Evolutionary conservation across 2,113 vertebrate genomes (phyloP), one percentile per base, ranked within the genome.

Genomic region (Chloebia gouldiae): DNA sequence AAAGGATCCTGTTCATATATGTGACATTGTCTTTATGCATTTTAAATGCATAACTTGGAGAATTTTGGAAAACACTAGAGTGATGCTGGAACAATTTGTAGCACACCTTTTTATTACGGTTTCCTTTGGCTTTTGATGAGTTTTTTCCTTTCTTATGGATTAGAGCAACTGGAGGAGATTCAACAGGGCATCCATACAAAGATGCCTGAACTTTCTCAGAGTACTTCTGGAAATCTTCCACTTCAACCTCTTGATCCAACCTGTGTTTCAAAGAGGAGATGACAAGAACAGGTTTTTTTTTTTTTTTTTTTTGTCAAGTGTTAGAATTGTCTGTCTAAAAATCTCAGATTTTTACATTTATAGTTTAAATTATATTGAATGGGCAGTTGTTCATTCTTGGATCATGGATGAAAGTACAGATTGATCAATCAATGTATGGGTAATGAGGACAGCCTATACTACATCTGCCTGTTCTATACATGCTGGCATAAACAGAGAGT

Each of bases 161-260:
- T 64, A 99, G 97, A 71, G 98, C 96, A 89, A 98, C 93, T 13
- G 98, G 98, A 51, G 98, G 97, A 28, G 95, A 97, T 92, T 99
- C 98, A 80, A 99, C 95, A 30, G 99, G 99, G 83, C 99, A 99
- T 88, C 99, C 99, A 92, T 99, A 98, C 42, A 99, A 98, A 39
- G 98, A 99, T 15, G 97, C 92, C 35, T 99, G 98, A 63, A 99
- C 97, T 68, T 99, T 99, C 86, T 99, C 98, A 42, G 98, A 77
- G 80, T 99, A 99, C 78, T 95, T 98, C 96, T 99, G 99, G 95
- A 99, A 99, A 96, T 99, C 99, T 95, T 99, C 99, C 0, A 99
- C 98, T 91, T 99, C 99, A 91, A 99, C 98, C 92, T 99, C 99
- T 96, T 97, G 98, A 86, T 99, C 99, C 95, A 98, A 90, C 97